Evolutionary conservation across 2,113 vertebrate genomes (phyloP).

Genomic region (Alaudala cheleensis): DNA sequence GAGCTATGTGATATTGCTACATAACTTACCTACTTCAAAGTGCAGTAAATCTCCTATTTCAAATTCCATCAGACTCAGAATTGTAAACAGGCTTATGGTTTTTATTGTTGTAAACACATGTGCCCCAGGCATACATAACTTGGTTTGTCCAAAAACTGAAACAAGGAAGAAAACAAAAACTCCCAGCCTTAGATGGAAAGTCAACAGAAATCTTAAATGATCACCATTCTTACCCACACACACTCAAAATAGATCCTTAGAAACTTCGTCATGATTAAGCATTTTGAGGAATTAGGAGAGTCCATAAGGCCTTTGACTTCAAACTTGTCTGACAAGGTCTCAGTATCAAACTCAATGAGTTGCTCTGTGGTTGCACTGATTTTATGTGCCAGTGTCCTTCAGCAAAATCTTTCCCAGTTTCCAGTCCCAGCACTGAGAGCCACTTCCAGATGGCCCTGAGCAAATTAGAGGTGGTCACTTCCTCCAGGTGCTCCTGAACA

Average conservation of each 20-base stretch:
- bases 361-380: fast-evolving
- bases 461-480: background rate
- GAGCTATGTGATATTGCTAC: background rate
- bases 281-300: background rate
- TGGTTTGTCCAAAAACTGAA: background rate
- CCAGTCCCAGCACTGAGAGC: background rate
- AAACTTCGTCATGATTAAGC: background rate
- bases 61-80: constrained; percentile 9
- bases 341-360: background rate
- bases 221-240: background rate
- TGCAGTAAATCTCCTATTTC: background rate
- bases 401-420: background rate
- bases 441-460: background rate
- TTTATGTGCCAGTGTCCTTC: background rate
- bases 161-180: background rate
- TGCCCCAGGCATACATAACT: background rate
- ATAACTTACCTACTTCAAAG: background rate
- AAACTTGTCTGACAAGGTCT: background rate
- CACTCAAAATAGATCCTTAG: background rate
- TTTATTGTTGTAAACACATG: constrained; percentile 18
- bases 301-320: background rate
- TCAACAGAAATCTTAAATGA: background rate
- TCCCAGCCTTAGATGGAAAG: background rate
- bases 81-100: background rate
- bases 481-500: background rate